Percentiles rank a stretch among this genome's conserved stretches.
Evolutionary conservation across 2,888 invertebrate genomes (phyloP).

Genomic region (Sthenelais limicola): DNA sequence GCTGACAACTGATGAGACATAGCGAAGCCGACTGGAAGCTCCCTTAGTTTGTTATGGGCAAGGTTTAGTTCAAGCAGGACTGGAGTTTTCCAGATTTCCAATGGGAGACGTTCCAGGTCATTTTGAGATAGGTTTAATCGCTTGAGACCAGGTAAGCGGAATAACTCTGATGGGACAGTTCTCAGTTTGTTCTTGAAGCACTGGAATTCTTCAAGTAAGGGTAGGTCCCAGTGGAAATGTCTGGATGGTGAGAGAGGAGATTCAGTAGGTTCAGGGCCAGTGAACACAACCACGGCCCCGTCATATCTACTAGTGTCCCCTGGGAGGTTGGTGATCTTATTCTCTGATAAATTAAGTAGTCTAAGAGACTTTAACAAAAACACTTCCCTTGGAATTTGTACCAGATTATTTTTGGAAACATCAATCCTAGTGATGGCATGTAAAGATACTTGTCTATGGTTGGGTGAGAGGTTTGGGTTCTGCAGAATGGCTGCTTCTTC

Average conservation of each 20-base stretch:
- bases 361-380: constrained; percentile 84
- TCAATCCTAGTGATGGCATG: constrained; percentile 94
- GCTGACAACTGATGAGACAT: background rate
- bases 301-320: constrained; percentile 42
- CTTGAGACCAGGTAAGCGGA: constrained; percentile 83
- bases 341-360: constrained; percentile 85
- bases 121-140: constrained; percentile 95
- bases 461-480: constrained; percentile 84
- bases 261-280: background rate
- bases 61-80: constrained; percentile 89
- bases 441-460: constrained; percentile 80
- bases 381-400: constrained; percentile 84
- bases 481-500: constrained; percentile 86
- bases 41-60: constrained; percentile 88
- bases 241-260: no score
- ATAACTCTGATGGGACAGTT: constrained; percentile 81
- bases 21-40: constrained; percentile 74
- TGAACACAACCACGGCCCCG: background rate
- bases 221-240: constrained; percentile 71
- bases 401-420: constrained; percentile 89
- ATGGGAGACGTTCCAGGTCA: constrained; percentile 86
- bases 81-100: constrained; percentile 88
- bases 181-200: constrained; percentile 88
- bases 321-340: constrained; percentile 81
- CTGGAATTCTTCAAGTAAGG: constrained; percentile 90